These are phyloP conservation scores for Numenius phaeopus DNA, from an alignment of 2,797 vertebrate genomes.

Conservation along the genomic window DNA sequence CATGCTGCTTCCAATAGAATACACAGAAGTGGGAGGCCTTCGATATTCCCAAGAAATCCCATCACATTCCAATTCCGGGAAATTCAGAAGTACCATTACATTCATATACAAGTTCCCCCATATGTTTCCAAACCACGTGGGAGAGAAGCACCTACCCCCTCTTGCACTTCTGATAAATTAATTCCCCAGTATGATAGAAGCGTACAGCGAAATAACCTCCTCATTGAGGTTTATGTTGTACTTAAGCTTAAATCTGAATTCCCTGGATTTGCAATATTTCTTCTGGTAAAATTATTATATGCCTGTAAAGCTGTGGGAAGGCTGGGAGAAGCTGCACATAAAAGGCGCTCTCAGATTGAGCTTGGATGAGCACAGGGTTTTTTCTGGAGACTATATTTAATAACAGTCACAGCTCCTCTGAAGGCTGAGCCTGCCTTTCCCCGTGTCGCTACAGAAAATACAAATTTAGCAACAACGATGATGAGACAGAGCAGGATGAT, in stretches of 20 bases:
- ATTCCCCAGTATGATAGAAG: neutral
- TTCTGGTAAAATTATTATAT: neutral
- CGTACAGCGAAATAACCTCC: neutral
- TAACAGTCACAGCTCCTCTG: neutral
- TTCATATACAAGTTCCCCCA: neutral
- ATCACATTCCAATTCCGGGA: neutral
- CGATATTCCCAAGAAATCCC: neutral
- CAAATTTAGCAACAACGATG: fast-evolving
- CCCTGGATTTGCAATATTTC: neutral
- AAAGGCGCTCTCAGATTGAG: neutral
- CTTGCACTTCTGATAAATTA: neutral
- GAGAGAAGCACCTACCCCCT: neutral
- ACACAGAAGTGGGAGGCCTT: neutral
- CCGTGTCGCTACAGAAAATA: neutral
- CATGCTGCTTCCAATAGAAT: neutral
- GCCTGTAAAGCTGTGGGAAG: neutral
- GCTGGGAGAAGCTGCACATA: neutral
- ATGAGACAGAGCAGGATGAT: neutral
- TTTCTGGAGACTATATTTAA: neutral
- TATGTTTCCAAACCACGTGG: fast-evolving
- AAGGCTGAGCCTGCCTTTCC: neutral
- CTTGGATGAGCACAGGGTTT: neutral
- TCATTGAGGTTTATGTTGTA: neutral
- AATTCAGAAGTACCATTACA: neutral
- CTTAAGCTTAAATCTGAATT: slow-evolving; percentile 19